phyloP scores from a whole-genome alignment of 2,113 vertebrate species.

The Salvelinus sp. region DNA sequence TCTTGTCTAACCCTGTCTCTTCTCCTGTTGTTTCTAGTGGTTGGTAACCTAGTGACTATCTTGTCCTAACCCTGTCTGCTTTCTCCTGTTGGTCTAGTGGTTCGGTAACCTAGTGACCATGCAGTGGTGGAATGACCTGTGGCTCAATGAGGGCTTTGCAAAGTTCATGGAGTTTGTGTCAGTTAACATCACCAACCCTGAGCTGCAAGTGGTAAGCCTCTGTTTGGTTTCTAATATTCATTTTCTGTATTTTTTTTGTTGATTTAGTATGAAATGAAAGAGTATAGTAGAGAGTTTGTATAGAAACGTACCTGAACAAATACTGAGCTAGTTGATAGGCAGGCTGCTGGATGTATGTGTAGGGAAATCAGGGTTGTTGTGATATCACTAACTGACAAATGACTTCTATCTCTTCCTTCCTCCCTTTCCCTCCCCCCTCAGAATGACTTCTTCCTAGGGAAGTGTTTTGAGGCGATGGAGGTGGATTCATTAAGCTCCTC shows the following conservation, averaged over 20 bases:
- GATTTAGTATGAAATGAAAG: no score
- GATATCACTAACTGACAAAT: not conserved
- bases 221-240: not conserved
- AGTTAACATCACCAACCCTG: conserved; percentile 64
- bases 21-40: no score
- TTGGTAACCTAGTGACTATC: not conserved
- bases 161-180: conserved; percentile 77
- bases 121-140: conserved; percentile 80
- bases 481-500: conserved; percentile 87
- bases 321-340: no score
- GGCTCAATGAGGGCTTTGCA: conserved; percentile 78
- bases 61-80: not conserved
- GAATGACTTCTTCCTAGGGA: conserved; percentile 84
- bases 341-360: not conserved
- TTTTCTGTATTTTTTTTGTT: not conserved
- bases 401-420: not conserved
- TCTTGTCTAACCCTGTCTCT: no score
- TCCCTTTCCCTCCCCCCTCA: conserved; percentile 37
- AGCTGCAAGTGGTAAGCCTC: conserved; percentile 71
- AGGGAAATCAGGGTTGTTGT: not conserved
- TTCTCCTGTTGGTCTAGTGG: conserved; percentile 56
- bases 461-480: conserved; percentile 87
- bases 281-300: no score
- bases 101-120: conserved; percentile 79
- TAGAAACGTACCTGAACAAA: not conserved